Conservation (phyloP, 2,113 vertebrate species). For the Ceyx margarethae region DNA sequence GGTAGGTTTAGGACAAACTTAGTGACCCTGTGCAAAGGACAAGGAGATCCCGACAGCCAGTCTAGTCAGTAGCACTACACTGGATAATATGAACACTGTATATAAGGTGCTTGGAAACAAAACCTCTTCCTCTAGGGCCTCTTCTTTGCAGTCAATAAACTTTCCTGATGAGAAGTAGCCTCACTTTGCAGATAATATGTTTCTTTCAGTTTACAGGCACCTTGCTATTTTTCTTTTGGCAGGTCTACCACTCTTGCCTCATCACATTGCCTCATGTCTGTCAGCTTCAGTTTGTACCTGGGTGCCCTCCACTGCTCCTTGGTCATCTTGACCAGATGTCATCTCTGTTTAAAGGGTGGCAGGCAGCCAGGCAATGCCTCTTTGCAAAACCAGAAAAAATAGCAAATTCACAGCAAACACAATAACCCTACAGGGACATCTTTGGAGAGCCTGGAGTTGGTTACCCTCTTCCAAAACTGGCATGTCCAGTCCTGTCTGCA, state of each 20-base stretch:
- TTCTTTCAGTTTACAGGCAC: neutral
- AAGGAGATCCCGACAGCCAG: neutral
- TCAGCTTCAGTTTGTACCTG: conserved; percentile 18
- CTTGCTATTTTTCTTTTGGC: conserved; percentile 16
- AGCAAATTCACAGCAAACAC: neutral
- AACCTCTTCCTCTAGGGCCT: neutral
- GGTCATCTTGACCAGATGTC: conserved; percentile 46
- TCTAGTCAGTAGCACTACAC: neutral
- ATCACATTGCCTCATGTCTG: conserved; percentile 7
- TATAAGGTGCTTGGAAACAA: neutral
- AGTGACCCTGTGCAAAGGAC: neutral
- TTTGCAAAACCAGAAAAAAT: neutral
- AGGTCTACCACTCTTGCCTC: conserved; percentile 3
- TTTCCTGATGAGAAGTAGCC: neutral
- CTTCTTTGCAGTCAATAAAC: neutral
- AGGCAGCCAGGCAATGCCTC: neutral
- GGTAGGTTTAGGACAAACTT: neutral
- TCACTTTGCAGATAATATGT: neutral
- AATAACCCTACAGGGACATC: neutral
- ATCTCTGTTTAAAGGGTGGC: conserved; percentile 6
- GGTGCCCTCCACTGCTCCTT: neutral
- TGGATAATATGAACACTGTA: neutral
- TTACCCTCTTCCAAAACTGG: neutral
- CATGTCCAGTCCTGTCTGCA: neutral
- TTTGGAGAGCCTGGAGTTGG: neutral